Percentiles rank a stretch among this genome's conserved stretches.
Evolutionary conservation across 2,888 invertebrate genomes (phyloP).

Genomic region (Nephrotoma guestfalica): DNA sequence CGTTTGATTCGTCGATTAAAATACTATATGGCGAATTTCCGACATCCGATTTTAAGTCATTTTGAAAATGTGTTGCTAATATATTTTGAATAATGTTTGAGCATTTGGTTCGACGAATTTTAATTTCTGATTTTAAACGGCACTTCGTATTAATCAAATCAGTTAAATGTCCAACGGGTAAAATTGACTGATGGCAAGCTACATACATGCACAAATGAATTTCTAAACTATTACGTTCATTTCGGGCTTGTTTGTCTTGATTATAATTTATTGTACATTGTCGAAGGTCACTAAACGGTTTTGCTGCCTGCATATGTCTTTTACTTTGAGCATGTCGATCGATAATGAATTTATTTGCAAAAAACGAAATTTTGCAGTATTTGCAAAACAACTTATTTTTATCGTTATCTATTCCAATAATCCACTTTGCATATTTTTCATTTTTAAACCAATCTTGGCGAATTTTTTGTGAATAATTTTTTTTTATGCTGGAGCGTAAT

Average conservation of each 20-base stretch:
- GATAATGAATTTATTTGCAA: background rate
- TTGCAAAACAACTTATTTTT: background rate
- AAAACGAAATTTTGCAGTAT: background rate
- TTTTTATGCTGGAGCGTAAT: no score
- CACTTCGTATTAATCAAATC: background rate
- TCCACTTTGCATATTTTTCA: background rate
- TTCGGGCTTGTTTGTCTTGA: no score
- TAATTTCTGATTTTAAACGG: background rate
- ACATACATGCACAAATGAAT: background rate
- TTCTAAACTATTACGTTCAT: background rate
- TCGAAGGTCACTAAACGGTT: background rate
- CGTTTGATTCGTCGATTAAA: slow-evolving; percentile 5
- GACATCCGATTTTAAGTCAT: background rate
- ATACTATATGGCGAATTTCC: background rate
- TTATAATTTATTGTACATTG: background rate
- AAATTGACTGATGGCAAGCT: background rate
- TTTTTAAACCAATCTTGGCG: no score
- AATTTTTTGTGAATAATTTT: no score
- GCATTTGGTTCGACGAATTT: slow-evolving; percentile 9
- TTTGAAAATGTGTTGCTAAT: slow-evolving; percentile 4
- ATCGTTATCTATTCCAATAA: background rate
- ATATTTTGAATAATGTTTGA: slow-evolving; percentile 4
- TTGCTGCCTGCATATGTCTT: no score
- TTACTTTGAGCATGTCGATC: no score
- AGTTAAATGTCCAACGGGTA: background rate